Base-by-base conservation (phyloP, 1,140 invertebrate species). In the Drosophila oshimai region DNA sequence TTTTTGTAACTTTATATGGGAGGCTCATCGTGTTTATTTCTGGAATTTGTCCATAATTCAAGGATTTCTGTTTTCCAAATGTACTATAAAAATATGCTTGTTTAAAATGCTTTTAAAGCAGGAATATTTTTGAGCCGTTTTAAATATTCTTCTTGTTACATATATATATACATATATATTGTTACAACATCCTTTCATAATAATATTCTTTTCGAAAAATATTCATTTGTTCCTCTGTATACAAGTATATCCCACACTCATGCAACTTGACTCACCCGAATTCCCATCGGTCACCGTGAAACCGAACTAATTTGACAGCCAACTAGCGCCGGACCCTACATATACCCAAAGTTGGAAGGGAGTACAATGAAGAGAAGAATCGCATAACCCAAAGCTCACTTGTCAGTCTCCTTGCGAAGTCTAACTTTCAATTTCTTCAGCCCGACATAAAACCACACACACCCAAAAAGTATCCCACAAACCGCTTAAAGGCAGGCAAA, bases 241-340 rank as follows among this genome's bases (percentile, higher is more conserved):
- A 13, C 41, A 7, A 13, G 22, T 9, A 33, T 37, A 24, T 24
- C 39, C 37, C 34, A 60, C 18, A 13, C 45, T 2, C 24, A 20
- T 55, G 13, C 50, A 57, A 49, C 51, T 36, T 55, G 74, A 51
- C 9, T 51, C 45, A 54, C 39, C 46, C 15, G 6, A 39, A 46
- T 18, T 34, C 54, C 24, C 41, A 83, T 55, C 57, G 44, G 47
- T 57, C 47, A 80, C 80, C 76, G 72, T 86, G 80, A 87, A 87
- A 65, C 51, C 58, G 34, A 64, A 80, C 81, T 87, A 87, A 87
- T 87, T 87, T 87, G 81, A 87, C 81, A 87, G 69, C 41, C 51
- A 70, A 74, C 68, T 87, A 87, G 81, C 83, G 81, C 81, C 81
- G 73, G 76, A 53, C 42, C 26, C 51, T 53, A 26, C 18, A 17